Conservation (phyloP, 2,797 vertebrate genomes). For the Xenopus petersii region DNA sequence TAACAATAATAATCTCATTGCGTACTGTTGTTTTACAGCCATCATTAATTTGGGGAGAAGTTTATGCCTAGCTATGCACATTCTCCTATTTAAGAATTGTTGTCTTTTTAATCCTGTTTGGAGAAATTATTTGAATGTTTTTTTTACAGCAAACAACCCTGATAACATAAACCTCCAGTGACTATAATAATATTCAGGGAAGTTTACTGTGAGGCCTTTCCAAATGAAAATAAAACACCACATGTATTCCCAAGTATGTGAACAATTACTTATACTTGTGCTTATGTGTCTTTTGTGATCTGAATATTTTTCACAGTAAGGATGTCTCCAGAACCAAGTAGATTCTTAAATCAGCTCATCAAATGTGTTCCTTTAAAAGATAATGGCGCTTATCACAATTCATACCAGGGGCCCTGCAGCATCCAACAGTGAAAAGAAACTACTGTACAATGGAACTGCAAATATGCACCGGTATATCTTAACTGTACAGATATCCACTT, state of each 20-base stretch:
- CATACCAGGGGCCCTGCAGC: conserved; percentile 31
- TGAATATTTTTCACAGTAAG: conserved; percentile 57
- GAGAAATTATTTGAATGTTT: neutral
- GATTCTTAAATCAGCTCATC: conserved; percentile 45
- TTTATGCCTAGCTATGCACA: conserved; percentile 14
- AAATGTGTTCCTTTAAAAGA: conserved; percentile 42
- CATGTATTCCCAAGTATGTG: conserved; percentile 51
- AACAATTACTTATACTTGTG: conserved; percentile 53
- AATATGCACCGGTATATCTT: conserved; percentile 6
- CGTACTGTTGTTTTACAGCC: conserved; percentile 7
- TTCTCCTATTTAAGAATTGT: conserved; percentile 20
- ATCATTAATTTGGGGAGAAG: conserved; percentile 26
- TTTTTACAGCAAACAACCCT: neutral
- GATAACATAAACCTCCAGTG: conserved; percentile 22
- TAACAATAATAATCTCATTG: conserved; percentile 10
- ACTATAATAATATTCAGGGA: conserved; percentile 50
- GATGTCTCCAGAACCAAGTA: conserved; percentile 48
- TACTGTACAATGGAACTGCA: conserved; percentile 44
- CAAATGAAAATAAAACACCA: conserved; percentile 54
- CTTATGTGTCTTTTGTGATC: conserved; percentile 51
- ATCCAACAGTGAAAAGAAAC: conserved; percentile 33
- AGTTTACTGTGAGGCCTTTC: conserved; percentile 43
- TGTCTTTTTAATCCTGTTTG: neutral
- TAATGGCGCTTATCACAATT: conserved; percentile 34
- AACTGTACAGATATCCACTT: neutral